phyloP scores from a whole-genome alignment of 2,797 vertebrate genomes.

The Danio albolineatus region DNA sequence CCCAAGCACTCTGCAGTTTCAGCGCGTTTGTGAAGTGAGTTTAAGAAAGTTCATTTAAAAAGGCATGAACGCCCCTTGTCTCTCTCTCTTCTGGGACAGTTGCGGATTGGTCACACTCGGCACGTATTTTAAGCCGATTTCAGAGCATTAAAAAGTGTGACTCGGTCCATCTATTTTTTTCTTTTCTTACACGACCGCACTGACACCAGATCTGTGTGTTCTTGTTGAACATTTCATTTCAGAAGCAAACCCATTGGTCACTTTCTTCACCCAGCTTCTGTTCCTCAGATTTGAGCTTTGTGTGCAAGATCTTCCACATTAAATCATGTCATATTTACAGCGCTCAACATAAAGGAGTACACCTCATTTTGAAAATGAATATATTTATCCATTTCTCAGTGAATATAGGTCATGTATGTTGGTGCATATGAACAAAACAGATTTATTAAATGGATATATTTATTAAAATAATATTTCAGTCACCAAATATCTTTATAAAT shows the following conservation, averaged over 20 bases:
- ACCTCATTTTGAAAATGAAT: no score
- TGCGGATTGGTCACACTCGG: slow-evolving; percentile 68
- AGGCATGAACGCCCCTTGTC: slow-evolving; percentile 46
- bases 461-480: no score
- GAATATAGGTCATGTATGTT: no score
- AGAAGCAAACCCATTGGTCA: neutral
- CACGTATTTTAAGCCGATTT: slow-evolving; percentile 48
- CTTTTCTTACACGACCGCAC: neutral
- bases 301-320: neutral
- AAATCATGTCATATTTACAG: neutral
- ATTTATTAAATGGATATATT: no score
- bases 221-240: neutral
- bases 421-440: no score
- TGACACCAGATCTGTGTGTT: neutral
- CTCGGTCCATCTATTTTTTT: slow-evolving; percentile 2
- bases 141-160: neutral
- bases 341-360: no score
- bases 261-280: no score
- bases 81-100: slow-evolving; percentile 54
- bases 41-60: slow-evolving; percentile 80
- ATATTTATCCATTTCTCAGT: no score
- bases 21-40: slow-evolving; percentile 78
- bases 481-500: no score
- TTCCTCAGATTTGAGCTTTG: no score
- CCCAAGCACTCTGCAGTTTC: slow-evolving; percentile 82